Percentiles rank a stretch among this genome's conserved stretches.
Conservation (phyloP, 2,888 invertebrate species). For the Acronicta leporina region DNA sequence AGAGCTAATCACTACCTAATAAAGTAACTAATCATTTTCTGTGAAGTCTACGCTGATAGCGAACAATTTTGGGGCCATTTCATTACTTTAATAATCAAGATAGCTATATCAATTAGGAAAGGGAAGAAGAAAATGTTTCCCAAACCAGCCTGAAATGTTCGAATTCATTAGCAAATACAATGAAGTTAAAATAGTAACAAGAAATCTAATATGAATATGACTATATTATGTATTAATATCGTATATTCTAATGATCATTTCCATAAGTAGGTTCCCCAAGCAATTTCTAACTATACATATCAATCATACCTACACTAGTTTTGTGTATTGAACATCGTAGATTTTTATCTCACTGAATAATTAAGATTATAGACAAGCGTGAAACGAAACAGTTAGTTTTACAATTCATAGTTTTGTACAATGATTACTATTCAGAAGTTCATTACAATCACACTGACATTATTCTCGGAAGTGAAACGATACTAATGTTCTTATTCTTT, state of each 20-base stretch:
- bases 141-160: neutral
- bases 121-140: too few relatives aligned
- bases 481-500: constrained; percentile 19
- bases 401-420: constrained; percentile 24
- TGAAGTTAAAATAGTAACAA: neutral
- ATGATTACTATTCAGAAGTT: constrained; percentile 34
- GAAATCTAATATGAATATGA: constrained; percentile 11
- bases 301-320: constrained; percentile 41
- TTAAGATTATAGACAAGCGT: constrained; percentile 41
- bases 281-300: constrained; percentile 34
- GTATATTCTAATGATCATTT: constrained; percentile 17
- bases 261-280: constrained; percentile 27
- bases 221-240: constrained; percentile 13
- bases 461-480: constrained; percentile 32
- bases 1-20: too few relatives aligned
- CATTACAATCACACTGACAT: constrained; percentile 16
- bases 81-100: too few relatives aligned
- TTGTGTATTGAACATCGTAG: constrained; percentile 21
- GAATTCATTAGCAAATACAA: neutral
- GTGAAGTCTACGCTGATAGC: too few relatives aligned
- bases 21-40: too few relatives aligned
- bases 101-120: too few relatives aligned
- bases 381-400: constrained; percentile 49
- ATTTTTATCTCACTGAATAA: constrained; percentile 43
- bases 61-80: too few relatives aligned